phyloP scores from a whole-genome alignment of 2,888 invertebrate genomes.

The Drosophila greeni region DNA sequence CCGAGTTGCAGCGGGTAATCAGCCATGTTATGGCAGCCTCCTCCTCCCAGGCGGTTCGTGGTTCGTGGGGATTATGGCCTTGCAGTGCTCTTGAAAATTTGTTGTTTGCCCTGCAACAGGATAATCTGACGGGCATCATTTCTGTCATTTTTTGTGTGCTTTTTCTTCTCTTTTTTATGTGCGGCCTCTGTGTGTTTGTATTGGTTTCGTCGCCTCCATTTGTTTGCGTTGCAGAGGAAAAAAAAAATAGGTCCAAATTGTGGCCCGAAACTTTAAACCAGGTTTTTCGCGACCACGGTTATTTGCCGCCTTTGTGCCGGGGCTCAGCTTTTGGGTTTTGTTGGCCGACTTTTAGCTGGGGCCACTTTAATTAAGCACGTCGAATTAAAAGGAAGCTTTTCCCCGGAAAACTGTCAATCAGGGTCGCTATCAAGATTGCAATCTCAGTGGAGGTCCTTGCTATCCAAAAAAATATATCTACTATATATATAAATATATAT shows the following conservation, averaged over 20 bases:
- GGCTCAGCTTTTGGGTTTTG: slow-evolving; percentile 29
- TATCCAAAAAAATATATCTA: background rate
- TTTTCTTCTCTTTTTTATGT: slow-evolving; percentile 6
- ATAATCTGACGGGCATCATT: slow-evolving; percentile 39
- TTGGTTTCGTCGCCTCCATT: slow-evolving; percentile 28
- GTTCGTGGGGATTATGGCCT: slow-evolving; percentile 62
- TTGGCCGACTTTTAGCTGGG: slow-evolving; percentile 17
- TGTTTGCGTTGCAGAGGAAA: slow-evolving; percentile 4
- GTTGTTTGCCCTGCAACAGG: slow-evolving; percentile 42
- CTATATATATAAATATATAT: background rate
- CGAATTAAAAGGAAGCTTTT: background rate
- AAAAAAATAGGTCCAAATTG: slow-evolving; percentile 8
- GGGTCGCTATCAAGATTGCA: slow-evolving; percentile 6
- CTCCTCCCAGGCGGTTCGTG: slow-evolving; percentile 31
- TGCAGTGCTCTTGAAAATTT: slow-evolving; percentile 63
- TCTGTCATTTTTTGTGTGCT: slow-evolving; percentile 7
- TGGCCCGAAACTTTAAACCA: slow-evolving; percentile 27
- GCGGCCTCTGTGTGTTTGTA: slow-evolving; percentile 9
- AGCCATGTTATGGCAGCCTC: slow-evolving; percentile 49
- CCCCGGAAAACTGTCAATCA: slow-evolving; percentile 25
- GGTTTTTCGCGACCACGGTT: slow-evolving; percentile 27
- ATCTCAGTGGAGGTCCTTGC: background rate
- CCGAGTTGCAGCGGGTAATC: slow-evolving; percentile 38
- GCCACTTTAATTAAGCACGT: slow-evolving; percentile 22
- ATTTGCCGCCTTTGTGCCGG: slow-evolving; percentile 25